phyloP scores from a whole-genome alignment of 2,888 invertebrate species.

The Melanotus villosus region DNA sequence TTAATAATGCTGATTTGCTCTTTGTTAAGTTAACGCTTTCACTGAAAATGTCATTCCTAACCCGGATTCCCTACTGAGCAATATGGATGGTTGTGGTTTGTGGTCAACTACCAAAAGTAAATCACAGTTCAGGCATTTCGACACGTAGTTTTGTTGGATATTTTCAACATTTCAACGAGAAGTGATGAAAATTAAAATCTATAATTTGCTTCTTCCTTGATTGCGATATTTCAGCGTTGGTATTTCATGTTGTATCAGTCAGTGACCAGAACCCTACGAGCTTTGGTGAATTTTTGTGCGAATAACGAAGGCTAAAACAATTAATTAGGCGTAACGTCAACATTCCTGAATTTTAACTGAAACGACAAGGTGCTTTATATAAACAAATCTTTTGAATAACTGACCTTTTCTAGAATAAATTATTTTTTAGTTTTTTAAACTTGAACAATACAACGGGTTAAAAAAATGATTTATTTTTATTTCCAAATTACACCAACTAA shows the following conservation, averaged over 20 bases:
- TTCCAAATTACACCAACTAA: neutral
- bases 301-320: too few species aligned
- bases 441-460: too few species aligned
- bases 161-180: neutral
- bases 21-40: too few species aligned
- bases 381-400: too few species aligned
- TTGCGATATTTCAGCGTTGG: neutral
- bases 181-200: neutral
- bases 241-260: neutral
- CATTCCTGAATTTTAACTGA: too few species aligned
- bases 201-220: neutral
- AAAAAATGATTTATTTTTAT: neutral
- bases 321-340: too few species aligned
- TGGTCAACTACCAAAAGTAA: constrained; percentile 14
- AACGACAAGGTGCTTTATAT: too few species aligned
- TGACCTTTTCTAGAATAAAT: too few species aligned
- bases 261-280: too few species aligned
- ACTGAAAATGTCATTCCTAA: neutral
- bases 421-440: too few species aligned
- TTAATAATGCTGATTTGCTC: too few species aligned
- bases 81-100: constrained; percentile 1
- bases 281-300: too few species aligned
- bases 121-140: constrained; percentile 5
- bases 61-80: neutral
- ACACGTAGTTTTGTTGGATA: neutral